Evolutionary conservation across 2,113 vertebrate genomes (phyloP), one percentile per base, ranked within the genome.

Genomic region (Smithornis capensis): DNA sequence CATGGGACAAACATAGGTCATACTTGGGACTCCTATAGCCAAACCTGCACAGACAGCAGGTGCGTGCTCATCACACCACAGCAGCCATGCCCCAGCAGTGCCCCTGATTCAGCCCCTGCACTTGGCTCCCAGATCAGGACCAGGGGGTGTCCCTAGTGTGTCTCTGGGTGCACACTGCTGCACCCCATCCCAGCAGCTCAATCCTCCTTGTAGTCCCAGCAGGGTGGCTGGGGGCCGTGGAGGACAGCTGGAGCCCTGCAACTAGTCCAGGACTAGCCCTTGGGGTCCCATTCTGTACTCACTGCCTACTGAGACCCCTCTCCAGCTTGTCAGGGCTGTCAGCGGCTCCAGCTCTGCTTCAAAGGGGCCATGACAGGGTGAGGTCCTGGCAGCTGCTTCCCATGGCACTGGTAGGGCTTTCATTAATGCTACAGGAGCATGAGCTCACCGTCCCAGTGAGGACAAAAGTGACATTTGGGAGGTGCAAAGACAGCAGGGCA

Each of bases 401-500:
- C 19, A 37, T 1, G 4, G 57, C 0, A 2, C 62, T 59, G 35
- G 35, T 60, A 49, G 35, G 33, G 29, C n/a, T 90, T 69, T 95
- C 69, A 90, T 87, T 80, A 78, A 17, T 45, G 17, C 40, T 52
- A 13, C 23, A 56, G 22, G 55, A 92, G 45, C n/a, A 63, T 94
- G 94, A 97, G 71, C 83, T 96, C 94, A 95, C 47, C 1, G 0
- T 24, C 29, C 44, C 35, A 19, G 44, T 0, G 8, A 92, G 68
- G 71, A 97, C 90, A 97, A 89, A 5, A 1, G 68, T 95, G 96
- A 93, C 95, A 97, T 97, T 96, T 97, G 55, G 63, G 79, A 94
- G 71, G 24, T 14, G 4, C 4, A 15, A 67, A 73, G 75, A 67
- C 40, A 57, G 59, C 0, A 0, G 22, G 38, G 57, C 65, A 65